Evolutionary conservation across 2,113 vertebrate species (phyloP).

Genomic region (Cyanoderma ruficeps): DNA sequence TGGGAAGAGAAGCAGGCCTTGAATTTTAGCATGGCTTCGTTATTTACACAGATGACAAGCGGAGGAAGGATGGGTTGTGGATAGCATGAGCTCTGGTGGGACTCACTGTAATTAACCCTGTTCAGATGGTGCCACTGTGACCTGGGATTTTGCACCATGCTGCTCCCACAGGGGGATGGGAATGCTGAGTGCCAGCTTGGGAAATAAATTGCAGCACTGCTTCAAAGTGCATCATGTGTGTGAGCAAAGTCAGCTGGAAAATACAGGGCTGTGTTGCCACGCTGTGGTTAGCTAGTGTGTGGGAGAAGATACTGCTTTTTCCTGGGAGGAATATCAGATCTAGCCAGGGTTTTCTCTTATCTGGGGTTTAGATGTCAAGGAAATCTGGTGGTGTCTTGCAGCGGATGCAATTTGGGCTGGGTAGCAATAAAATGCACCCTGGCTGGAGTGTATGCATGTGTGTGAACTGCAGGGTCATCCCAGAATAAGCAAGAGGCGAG

Average conservation of each 20-base stretch:
- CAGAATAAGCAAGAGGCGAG: background rate
- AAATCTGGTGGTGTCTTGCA: background rate
- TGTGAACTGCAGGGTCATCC: background rate
- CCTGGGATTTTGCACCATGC: background rate
- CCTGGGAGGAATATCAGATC: background rate
- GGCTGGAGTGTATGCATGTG: background rate
- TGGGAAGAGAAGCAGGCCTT: background rate
- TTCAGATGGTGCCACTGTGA: background rate
- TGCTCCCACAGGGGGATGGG: background rate
- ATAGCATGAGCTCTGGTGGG: background rate
- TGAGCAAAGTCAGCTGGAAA: background rate
- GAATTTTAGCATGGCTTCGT: background rate
- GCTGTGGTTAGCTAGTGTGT: rapidly evolving
- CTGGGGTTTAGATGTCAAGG: background rate
- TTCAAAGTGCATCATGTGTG: background rate
- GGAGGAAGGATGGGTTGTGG: background rate
- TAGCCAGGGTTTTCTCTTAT: background rate
- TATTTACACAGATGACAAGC: background rate
- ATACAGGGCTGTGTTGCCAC: background rate
- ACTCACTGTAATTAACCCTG: background rate
- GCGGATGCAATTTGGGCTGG: background rate
- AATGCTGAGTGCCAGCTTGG: background rate
- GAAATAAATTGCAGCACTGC: background rate
- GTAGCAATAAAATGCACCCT: background rate
- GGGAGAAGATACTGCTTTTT: background rate